Evolutionary conservation across 2,888 invertebrate genomes (phyloP), one percentile per base, ranked within the genome.

Genomic region (Anorthoa munda): DNA sequence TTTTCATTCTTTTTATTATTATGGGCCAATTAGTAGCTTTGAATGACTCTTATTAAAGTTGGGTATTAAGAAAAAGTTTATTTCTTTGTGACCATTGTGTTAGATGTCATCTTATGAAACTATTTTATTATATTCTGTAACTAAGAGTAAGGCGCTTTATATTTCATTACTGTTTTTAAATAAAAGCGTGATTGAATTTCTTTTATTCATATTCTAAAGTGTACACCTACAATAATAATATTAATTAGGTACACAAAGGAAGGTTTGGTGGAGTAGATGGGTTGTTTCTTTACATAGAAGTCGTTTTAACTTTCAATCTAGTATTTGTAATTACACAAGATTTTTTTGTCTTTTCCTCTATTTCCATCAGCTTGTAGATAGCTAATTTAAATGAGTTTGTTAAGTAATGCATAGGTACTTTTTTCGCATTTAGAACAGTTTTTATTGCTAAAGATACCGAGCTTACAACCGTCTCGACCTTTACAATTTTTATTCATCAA

Each of bases 101-200:
- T 72, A 2, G 11, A 72, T 18, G 58, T 71, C 17, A 50, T 23
- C 26, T 39, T 17, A n/a, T 56, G 48, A 48, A 9, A 17, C 2
- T 12, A 17, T 48, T 71, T 72, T n/a, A 46, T 55, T 70, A 45
- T 21, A 51, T 51, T 51, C 15, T 59, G 15, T 51, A 26, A 72
- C 2, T 4, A 31, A 11, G 18, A 17, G 7, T 39, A 11, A 50
- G 48, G 46, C 13, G 58, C 5, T 21, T 45, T 50, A 12, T 23
- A 23, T 70, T 18, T 68, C 31, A 17, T 48, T 0, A 17, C 4
- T 4, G 17, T 13, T 56, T 26, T 9, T 3, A 56, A 4, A 31
- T 17, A 21, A 17, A 61, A 46, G 15, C n/a, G 46, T 21, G 7
- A 1, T 45, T 55, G 23, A 13, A 11, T 21, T 45, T 45, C 0